These are phyloP conservation scores for Mormyrus hasselquistii DNA, from an alignment of 2,797 vertebrate genomes.

Conservation along the genomic window DNA sequence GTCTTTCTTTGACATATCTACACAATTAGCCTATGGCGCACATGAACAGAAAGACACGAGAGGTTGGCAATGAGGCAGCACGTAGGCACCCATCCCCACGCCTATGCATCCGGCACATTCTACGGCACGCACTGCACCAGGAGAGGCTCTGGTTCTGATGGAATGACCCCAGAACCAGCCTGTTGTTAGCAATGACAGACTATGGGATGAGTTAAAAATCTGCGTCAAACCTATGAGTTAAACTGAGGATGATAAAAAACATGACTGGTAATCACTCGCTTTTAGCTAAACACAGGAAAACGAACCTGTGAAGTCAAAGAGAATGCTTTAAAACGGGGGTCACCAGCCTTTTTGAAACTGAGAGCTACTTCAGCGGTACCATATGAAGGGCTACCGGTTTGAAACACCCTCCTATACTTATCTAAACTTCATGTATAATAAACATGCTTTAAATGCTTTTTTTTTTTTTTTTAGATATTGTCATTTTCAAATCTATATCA, in stretches of 20 bases:
- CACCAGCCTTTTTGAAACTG: neutral
- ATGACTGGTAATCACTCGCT: neutral
- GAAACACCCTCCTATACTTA: neutral
- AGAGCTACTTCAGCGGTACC: neutral
- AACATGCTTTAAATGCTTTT: no score
- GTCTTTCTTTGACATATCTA: constrained; percentile 99
- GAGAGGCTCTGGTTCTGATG: constrained; percentile 7
- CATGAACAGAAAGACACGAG: constrained; percentile 64
- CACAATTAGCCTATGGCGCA: constrained; percentile 91
- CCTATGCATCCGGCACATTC: constrained; percentile 29
- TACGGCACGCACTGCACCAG: neutral
- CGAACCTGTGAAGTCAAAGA: neutral
- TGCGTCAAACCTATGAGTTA: neutral
- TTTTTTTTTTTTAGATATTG: no score
- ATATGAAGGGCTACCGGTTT: neutral
- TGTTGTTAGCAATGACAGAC: neutral
- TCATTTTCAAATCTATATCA: no score
- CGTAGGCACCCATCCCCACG: neutral
- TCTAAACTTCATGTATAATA: neutral
- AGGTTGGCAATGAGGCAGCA: constrained; percentile 57
- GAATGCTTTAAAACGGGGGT: neutral
- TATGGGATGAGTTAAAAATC: neutral
- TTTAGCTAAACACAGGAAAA: neutral
- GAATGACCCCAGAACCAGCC: neutral
- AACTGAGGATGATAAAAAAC: constrained; percentile 7